Base-by-base conservation (phyloP, 1,140 invertebrate genomes). In the Drosophila pseudoobscura region DNA sequence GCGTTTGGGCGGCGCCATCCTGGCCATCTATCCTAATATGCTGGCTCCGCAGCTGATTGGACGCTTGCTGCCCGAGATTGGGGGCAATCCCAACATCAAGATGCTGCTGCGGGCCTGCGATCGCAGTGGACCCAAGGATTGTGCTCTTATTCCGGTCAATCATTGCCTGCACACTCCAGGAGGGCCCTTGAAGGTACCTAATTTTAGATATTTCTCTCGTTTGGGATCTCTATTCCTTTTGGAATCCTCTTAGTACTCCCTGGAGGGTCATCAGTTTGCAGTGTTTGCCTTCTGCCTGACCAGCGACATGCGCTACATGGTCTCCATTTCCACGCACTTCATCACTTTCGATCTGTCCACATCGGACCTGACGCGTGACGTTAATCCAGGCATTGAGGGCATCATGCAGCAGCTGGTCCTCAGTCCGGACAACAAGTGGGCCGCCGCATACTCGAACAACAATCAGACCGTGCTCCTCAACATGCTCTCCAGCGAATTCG, bases 191-290 rank as follows among this genome's bases (percentile, higher is more conserved):
- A 99, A 99, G 93, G 96, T 97, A 91, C 1, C n/a, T 9, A 0
- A 39, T 0, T 3, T 15, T 9, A 15, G 4, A 39, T 15, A 6
- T 3, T 13, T 1, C 9, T 35, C 22, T 15, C 13, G 20, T 41
- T 50, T 13, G 6, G 1, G 8, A 1, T 15, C 2, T 62, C 6
- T 3, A 22, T 43, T 15, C 44, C 0, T 2, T 1, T 46, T n/a
- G 0, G 31, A 29, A 1, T 50, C 5, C 26, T 22, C 92, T 93
- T 92, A 97, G 95, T 99, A 99, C 90, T 99, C 98, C 0, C 91
- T 99, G 43, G 98, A 99, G 93, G 98, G 98, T 2, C 98, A 99
- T 93, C 97, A 98, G 83, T 99, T 99, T 92, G 98, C 98, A 0
- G 97, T 99, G 0, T 99, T 99, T 92, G 98, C 96, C 9, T 98